Evolutionary conservation across 2,888 invertebrate genomes (phyloP).

Genomic region (Alviniconcha strummeri): DNA sequence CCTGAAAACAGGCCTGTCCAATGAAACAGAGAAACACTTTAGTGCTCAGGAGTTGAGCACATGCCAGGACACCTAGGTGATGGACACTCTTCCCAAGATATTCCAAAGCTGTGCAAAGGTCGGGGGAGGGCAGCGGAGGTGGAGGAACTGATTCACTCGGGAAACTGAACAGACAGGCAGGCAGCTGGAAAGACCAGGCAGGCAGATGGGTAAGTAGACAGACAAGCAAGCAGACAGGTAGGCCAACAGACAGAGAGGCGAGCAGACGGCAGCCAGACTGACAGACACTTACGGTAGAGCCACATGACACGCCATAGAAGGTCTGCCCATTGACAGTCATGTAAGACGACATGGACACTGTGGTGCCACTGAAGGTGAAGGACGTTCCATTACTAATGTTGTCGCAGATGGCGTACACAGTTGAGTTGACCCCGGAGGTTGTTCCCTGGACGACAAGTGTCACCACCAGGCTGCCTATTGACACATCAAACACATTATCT

Average conservation of each 20-base stretch:
- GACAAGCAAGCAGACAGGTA: background rate
- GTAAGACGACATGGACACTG: constrained; percentile 30
- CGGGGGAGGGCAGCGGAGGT: too few species aligned
- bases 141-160: too few species aligned
- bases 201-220: too few species aligned
- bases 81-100: too few species aligned
- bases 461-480: constrained; percentile 39
- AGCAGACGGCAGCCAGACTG: too few species aligned
- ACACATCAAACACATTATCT: background rate
- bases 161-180: too few species aligned
- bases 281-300: constrained; percentile 10
- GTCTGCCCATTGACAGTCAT: constrained; percentile 34
- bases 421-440: constrained; percentile 31
- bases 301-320: constrained; percentile 39
- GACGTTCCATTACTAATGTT: constrained; percentile 31
- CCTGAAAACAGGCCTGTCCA: too few species aligned
- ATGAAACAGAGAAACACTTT: too few species aligned
- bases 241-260: background rate
- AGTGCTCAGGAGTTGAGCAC: too few species aligned
- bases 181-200: too few species aligned
- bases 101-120: too few species aligned
- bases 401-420: constrained; percentile 34
- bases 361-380: constrained; percentile 36
- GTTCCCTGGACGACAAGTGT: constrained; percentile 32
- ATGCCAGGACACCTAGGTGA: too few species aligned